Evolutionary conservation across 2,113 vertebrate genomes (phyloP).

Genomic region (Mugil cephalus): DNA sequence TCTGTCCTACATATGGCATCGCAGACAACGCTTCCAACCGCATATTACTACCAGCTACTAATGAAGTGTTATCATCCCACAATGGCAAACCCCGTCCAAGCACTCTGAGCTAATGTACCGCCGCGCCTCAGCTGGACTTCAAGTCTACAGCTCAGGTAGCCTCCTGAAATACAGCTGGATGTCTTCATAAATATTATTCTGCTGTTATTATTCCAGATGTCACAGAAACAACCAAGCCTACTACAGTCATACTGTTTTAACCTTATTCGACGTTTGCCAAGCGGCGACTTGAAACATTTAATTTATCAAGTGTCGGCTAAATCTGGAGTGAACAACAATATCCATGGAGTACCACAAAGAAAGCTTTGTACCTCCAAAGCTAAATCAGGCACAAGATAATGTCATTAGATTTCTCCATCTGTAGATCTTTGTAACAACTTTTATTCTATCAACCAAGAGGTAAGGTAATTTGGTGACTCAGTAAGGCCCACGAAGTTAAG

Average conservation of each 20-base stretch:
- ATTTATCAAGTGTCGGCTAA: neutral
- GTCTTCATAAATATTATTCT: conserved; percentile 16
- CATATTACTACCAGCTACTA: conserved; percentile 13
- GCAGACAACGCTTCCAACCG: conserved; percentile 22
- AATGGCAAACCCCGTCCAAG: neutral
- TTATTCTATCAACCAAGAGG: neutral
- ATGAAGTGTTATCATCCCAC: conserved; percentile 6
- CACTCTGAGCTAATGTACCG: neutral
- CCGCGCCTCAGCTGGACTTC: neutral
- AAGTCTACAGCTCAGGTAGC: conserved; percentile 2
- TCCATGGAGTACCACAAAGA: neutral
- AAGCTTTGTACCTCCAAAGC: conserved; percentile 4
- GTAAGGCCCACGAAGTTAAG: neutral
- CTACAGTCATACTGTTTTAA: too few species aligned
- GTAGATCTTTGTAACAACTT: neutral
- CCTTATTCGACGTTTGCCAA: neutral
- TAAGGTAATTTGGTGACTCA: neutral
- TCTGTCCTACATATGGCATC: conserved; percentile 50
- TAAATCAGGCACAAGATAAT: conserved; percentile 6
- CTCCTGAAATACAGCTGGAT: conserved; percentile 11
- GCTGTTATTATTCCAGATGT: neutral
- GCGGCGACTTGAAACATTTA: neutral
- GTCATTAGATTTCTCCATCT: neutral
- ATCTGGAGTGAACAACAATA: conserved; percentile 1
- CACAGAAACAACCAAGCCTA: neutral